phyloP scores from a whole-genome alignment of 1,140 invertebrate species.

The Tetranychus urticae region DNA sequence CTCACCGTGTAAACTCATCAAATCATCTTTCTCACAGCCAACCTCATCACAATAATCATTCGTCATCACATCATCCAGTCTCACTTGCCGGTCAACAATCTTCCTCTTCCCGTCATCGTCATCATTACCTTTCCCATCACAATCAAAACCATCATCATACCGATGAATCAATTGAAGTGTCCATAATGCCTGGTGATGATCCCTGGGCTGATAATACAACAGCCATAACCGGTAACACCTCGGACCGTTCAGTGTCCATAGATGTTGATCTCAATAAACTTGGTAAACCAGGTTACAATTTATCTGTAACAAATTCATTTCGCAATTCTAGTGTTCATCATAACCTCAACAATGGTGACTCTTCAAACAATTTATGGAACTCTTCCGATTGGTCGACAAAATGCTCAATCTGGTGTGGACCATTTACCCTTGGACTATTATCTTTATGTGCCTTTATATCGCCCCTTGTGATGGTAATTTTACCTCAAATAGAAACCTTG shows the following conservation, averaged over 20 bases:
- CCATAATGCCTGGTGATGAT: constrained; percentile 26
- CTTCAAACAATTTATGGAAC: constrained; percentile 14
- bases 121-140: background rate
- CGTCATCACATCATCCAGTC: too few species aligned
- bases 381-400: constrained; percentile 28
- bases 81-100: too few species aligned
- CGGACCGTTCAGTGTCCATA: constrained; percentile 72
- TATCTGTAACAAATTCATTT: too few species aligned
- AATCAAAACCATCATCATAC: background rate
- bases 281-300: constrained; percentile 14
- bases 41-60: too few species aligned
- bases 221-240: constrained; percentile 84
- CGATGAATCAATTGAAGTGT: background rate
- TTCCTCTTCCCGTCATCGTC: too few species aligned
- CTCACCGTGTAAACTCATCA: too few species aligned
- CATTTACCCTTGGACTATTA: constrained; percentile 44
- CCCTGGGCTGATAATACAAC: constrained; percentile 96
- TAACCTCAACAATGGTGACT: too few species aligned
- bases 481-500: constrained; percentile 51
- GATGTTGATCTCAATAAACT: constrained; percentile 38
- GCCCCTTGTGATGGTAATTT: constrained; percentile 73
- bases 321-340: too few species aligned
- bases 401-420: constrained; percentile 51
- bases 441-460: constrained; percentile 63
- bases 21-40: too few species aligned